These are phyloP conservation scores for Hemiscyllium ocellatum DNA, from an alignment of 2,113 vertebrate genomes.

Conservation along the genomic window DNA sequence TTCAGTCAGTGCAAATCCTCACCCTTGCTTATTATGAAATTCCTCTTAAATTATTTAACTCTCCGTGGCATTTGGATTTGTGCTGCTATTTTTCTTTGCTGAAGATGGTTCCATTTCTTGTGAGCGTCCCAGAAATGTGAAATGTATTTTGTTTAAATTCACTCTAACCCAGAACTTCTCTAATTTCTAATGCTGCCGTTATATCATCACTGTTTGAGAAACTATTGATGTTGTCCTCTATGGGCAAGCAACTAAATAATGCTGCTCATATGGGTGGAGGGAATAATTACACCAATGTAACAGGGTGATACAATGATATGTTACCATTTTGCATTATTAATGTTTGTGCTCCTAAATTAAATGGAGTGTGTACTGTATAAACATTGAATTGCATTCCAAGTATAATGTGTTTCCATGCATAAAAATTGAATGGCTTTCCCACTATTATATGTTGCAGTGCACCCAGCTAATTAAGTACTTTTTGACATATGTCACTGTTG, in stretches of 20 bases:
- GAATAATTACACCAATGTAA: not conserved
- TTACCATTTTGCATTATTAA: slow-evolving; percentile 14
- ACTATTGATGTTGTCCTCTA: not conserved
- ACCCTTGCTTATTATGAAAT: not conserved
- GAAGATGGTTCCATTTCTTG: not conserved
- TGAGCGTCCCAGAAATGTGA: not conserved
- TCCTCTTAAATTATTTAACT: not conserved
- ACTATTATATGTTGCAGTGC: not conserved
- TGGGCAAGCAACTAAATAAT: not conserved
- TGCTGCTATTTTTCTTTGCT: not conserved
- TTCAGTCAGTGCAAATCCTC: not conserved
- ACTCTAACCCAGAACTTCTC: not conserved
- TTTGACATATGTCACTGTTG: not conserved
- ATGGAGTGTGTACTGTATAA: not conserved
- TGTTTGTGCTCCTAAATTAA: not conserved
- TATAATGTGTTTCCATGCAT: not conserved
- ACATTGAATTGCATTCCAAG: not conserved
- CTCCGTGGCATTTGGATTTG: not conserved
- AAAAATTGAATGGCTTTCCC: not conserved
- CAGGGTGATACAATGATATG: not conserved
- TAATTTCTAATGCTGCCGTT: not conserved
- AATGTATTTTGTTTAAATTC: not conserved
- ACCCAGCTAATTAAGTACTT: not conserved
- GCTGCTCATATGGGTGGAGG: not conserved
- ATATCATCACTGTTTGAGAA: not conserved